A percentile compares a stretch with the other conserved stretches of the same genome.
phyloP scores from a whole-genome alignment of 2,113 vertebrate species.

The Cyphomyrus plagiostoma region DNA sequence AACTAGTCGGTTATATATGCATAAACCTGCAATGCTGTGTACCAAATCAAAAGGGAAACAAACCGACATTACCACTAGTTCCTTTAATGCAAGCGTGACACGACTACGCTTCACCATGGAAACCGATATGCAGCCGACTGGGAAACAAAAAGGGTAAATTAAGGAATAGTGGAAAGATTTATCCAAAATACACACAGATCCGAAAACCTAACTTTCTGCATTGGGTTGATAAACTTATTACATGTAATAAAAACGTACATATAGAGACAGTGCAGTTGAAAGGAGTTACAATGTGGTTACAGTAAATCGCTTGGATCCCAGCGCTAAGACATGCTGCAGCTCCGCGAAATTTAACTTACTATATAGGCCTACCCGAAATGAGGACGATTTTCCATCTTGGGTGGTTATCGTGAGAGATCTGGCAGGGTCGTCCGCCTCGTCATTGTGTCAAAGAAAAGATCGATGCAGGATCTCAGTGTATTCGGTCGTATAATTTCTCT shows the following conservation, averaged over 20 bases:
- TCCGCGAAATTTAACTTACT: neutral
- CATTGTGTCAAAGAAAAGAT: neutral
- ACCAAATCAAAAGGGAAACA: neutral
- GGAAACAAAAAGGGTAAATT: conserved; percentile 25
- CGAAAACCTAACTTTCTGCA: neutral
- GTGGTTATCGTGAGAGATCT: neutral
- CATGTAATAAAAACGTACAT: neutral
- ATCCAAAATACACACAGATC: neutral
- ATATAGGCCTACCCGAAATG: neutral
- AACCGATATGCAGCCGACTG: conserved; percentile 43
- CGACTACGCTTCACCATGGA: conserved; percentile 61
- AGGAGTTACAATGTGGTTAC: neutral
- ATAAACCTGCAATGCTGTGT: neutral
- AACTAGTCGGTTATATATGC: neutral
- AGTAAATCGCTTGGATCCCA: conserved; percentile 11
- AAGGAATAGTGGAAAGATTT: conserved; percentile 8
- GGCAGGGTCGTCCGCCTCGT: neutral
- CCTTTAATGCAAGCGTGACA: neutral
- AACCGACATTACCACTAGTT: neutral
- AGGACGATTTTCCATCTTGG: neutral
- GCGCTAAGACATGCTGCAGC: neutral
- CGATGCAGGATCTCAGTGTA: neutral
- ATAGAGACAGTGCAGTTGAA: neutral
- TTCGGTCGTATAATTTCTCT: neutral
- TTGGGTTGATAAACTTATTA: neutral